Evolutionary conservation across 2,113 vertebrate genomes (phyloP).

Genomic region (Fregetta grallaria): DNA sequence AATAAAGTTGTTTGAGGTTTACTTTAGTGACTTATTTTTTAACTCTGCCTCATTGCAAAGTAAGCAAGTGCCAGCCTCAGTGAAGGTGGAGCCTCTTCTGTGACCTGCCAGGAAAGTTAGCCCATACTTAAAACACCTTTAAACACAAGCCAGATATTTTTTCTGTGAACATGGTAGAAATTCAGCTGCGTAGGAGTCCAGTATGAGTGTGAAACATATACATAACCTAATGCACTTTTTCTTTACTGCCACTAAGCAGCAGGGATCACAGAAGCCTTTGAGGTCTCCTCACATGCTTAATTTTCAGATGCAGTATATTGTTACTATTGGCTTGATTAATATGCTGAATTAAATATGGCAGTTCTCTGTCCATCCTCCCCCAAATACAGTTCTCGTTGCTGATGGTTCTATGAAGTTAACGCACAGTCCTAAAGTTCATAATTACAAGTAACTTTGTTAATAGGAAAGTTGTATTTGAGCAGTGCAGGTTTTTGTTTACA

Average conservation of each 20-base stretch:
- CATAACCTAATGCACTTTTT: background rate
- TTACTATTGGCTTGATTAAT: background rate
- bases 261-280: background rate
- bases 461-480: background rate
- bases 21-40: background rate
- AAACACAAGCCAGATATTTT: background rate
- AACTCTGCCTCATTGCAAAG: background rate
- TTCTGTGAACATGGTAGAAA: background rate
- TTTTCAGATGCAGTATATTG: background rate
- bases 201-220: fast-evolving
- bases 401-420: background rate
- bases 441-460: background rate
- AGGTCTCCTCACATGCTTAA: background rate
- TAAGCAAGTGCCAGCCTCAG: background rate
- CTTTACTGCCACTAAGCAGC: background rate
- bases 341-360: background rate
- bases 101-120: background rate
- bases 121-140: background rate
- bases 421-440: background rate
- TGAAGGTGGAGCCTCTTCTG: background rate
- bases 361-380: background rate
- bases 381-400: background rate
- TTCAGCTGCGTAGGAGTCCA: background rate
- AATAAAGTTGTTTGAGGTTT: background rate
- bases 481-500: background rate